Evolutionary conservation across 2,113 vertebrate species (phyloP).

Genomic region (Bolborhynchus lineola): DNA sequence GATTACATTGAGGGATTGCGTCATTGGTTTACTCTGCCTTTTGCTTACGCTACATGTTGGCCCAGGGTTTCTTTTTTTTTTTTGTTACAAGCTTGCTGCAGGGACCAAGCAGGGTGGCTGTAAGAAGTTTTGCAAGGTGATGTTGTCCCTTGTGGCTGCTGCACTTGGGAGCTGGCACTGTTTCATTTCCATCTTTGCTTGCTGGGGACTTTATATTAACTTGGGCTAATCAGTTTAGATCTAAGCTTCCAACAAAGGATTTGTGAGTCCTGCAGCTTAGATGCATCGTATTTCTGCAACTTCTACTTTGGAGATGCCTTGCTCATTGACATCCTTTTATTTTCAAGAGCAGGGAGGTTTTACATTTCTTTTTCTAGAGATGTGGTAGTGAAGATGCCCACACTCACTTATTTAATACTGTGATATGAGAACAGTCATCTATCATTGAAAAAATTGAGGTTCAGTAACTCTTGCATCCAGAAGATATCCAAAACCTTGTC

Average conservation of each 20-base stretch:
- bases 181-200: background rate
- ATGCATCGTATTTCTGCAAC: background rate
- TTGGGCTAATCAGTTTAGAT: background rate
- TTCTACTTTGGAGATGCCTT: background rate
- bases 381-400: background rate
- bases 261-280: background rate
- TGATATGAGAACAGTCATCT: background rate
- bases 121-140: background rate
- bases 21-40: background rate
- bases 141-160: background rate
- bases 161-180: background rate
- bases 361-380: background rate
- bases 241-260: background rate
- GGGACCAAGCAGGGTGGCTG: rapidly evolving
- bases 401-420: background rate
- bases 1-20: background rate
- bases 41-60: background rate
- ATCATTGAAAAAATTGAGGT: background rate
- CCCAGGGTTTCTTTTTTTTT: background rate
- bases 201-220: background rate
- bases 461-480: background rate
- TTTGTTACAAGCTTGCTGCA: background rate
- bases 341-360: background rate
- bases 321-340: background rate
- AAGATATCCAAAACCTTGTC: background rate